Conservation (phyloP, 2,888 invertebrate genomes). For the Rhopalosiphum nymphaeae region DNA sequence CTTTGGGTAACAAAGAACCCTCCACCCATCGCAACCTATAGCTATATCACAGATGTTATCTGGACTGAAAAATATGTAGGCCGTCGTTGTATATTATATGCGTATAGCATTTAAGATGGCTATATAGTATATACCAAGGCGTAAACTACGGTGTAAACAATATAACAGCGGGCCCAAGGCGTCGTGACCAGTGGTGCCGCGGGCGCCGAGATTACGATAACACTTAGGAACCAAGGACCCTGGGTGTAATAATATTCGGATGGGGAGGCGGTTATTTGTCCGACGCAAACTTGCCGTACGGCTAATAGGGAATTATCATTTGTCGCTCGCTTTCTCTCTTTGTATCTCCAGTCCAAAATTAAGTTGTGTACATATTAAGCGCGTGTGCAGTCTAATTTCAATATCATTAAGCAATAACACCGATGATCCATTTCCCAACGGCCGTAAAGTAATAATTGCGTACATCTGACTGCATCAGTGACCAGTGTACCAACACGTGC, state of each 20-base stretch:
- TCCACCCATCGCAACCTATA: neutral
- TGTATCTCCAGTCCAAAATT: neutral
- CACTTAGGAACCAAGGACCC: neutral
- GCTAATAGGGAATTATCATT: neutral
- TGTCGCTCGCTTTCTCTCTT: neutral
- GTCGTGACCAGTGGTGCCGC: neutral
- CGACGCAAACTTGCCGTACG: neutral
- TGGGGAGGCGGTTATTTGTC: neutral
- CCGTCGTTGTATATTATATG: neutral
- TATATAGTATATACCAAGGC: neutral
- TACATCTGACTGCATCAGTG: too few species aligned
- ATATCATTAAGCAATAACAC: neutral
- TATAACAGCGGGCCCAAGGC: neutral
- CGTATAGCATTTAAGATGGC: neutral
- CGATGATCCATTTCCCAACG: neutral
- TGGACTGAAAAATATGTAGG: neutral
- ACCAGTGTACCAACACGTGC: neutral
- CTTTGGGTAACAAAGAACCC: slow-evolving; percentile 26
- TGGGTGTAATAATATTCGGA: neutral
- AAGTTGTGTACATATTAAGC: neutral
- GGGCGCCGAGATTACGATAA: neutral
- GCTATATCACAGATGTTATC: neutral
- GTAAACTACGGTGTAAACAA: neutral
- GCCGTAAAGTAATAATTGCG: neutral
- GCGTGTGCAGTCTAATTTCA: neutral